Conservation (phyloP, 2,888 invertebrate genomes). For the Dastarcus helophoroides region DNA sequence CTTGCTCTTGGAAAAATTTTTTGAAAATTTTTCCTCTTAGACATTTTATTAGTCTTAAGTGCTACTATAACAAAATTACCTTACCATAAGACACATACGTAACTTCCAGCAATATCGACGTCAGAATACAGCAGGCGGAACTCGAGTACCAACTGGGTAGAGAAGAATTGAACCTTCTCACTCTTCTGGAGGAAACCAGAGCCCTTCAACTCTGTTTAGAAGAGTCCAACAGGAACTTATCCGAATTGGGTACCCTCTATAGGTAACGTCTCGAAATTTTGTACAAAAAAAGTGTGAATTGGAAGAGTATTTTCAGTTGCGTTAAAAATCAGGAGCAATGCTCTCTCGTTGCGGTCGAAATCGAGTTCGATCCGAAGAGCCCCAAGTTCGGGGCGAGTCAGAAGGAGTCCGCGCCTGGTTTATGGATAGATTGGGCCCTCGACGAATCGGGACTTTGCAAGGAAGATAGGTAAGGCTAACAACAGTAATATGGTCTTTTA, state of each 20-base stretch:
- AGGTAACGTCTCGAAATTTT: conserved; percentile 20
- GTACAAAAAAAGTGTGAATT: not conserved
- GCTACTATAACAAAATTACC: not conserved
- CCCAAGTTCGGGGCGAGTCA: conserved; percentile 62
- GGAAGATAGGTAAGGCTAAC: conserved; percentile 54
- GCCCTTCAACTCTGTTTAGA: conserved; percentile 69
- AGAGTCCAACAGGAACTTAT: conserved; percentile 40
- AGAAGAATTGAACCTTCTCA: conserved; percentile 76
- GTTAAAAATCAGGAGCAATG: conserved; percentile 21
- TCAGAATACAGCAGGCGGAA: conserved; percentile 81
- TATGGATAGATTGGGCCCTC: conserved; percentile 71
- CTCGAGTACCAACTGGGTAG: conserved; percentile 79
- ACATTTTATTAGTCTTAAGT: too few relatives aligned
- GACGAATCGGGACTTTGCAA: conserved; percentile 63
- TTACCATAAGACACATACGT: too few relatives aligned
- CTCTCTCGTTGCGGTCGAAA: conserved; percentile 54
- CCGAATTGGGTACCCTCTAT: conserved; percentile 35
- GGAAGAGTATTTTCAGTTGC: conserved; percentile 11
- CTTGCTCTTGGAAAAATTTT: too few relatives aligned
- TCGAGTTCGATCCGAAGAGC: conserved; percentile 57
- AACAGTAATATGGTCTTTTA: too few relatives aligned
- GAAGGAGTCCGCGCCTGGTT: conserved; percentile 52
- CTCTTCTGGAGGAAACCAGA: conserved; percentile 72
- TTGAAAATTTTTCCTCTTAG: too few relatives aligned
- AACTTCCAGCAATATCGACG: conserved; percentile 68